phyloP scores from a whole-genome alignment of 2,797 vertebrate genomes.

The Megalops cyprinoides region DNA sequence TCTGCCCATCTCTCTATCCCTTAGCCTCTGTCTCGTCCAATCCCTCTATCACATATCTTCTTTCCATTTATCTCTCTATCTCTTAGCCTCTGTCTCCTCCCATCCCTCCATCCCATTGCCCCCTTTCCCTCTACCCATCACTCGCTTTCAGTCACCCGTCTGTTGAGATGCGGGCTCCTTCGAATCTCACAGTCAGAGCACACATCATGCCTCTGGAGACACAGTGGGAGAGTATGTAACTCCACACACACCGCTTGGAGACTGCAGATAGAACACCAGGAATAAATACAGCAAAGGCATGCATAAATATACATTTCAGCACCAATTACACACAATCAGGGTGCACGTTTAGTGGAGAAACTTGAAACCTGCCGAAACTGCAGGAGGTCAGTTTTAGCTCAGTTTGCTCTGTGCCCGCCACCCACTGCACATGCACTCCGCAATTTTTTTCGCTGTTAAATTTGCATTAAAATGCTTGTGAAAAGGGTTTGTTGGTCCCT shows the following conservation, averaged over 20 bases:
- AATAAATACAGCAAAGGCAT: neutral
- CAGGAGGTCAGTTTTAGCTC: neutral
- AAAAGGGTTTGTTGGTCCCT: no score
- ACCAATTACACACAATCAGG: no score
- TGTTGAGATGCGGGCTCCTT: neutral
- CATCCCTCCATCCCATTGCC: no score
- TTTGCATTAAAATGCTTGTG: no score
- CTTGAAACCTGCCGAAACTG: neutral
- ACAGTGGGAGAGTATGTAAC: neutral
- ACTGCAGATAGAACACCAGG: neutral
- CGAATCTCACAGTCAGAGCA: neutral
- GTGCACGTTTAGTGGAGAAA: neutral
- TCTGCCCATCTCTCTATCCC: slow-evolving; percentile 31
- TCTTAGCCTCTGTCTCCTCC: neutral
- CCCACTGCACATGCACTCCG: no score
- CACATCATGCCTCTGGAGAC: neutral
- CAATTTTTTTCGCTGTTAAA: no score
- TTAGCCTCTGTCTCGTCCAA: slow-evolving; percentile 27
- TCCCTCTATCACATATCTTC: slow-evolving; percentile 30
- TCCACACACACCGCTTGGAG: neutral
- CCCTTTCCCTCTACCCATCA: no score
- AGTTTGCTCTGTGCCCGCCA: neutral
- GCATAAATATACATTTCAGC: no score
- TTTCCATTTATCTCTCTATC: neutral
- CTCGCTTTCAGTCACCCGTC: neutral